Base-by-base conservation (phyloP, 1,140 invertebrate species). In the Paraescarpia echinospica region DNA sequence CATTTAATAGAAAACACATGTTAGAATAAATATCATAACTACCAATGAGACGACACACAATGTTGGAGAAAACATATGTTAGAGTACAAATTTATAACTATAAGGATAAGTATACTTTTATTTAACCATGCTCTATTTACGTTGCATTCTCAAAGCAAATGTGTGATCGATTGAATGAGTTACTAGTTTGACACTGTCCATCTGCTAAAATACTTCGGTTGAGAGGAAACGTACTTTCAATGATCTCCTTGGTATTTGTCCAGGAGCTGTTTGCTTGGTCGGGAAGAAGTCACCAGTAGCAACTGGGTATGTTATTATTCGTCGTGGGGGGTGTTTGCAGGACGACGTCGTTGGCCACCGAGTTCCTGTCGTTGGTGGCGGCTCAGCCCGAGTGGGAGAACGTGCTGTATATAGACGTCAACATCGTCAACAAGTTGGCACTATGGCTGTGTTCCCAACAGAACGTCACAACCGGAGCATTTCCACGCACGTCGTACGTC, bases 341-440 rank as follows among this genome's bases (percentile, higher is more conserved):
- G 95, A 90, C 96, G 59, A 96, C 96, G 27, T 95, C 96, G n/a
- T 96, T 96, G 94, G 95, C 95, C n/a, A 94, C 95, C 8, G 94
- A 95, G 90, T 94, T 94, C 0, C 92, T 96, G 33, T 93, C 94
- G 59, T 93, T 94, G 89, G 95, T 94, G 5, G 93, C 94, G 35
- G 94, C 95, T 93, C 94, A 95, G 89, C 90, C 90, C 4, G 95
- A 95, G 91, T 95, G 95, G 94, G 95, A 95, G 92, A 92, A 94
- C 33, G 94, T 95, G 35, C 91, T 96, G 35, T 96, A 95, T 90
- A 95, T 96, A 88, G 95, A 95, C n/a, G 90, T 94, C 12, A 94
- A 95, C 51, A 92, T 96, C 14, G 94, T 96, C 12, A 95, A 95
- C 90, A 95, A 94, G 88, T 95, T 95, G 92, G 95, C 95, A 0